These are phyloP conservation scores for Apodemus sylvaticus DNA, from an alignment of 2,113 vertebrate genomes.

Conservation along the genomic window DNA sequence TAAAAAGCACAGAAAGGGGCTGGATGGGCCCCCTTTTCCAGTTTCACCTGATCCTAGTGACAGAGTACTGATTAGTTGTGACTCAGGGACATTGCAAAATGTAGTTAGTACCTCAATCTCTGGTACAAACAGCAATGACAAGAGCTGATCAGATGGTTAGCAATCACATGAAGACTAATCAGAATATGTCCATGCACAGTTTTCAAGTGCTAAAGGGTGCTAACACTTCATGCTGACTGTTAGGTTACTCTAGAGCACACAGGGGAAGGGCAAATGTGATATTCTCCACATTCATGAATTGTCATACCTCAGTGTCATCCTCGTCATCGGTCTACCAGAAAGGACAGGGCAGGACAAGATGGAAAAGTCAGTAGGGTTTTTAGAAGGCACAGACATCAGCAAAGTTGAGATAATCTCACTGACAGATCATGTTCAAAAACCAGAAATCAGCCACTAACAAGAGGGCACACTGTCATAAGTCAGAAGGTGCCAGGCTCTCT, in stretches of 20 bases:
- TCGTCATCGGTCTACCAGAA: slow-evolving; percentile 94
- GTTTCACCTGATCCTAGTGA: background rate
- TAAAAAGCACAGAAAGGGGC: background rate
- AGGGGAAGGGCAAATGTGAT: background rate
- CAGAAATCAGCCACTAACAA: background rate
- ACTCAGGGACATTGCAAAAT: background rate
- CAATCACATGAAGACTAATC: slow-evolving; percentile 61
- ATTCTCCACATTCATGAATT: slow-evolving; percentile 69
- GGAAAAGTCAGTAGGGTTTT: slow-evolving; percentile 84
- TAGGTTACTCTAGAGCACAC: slow-evolving; percentile 77
- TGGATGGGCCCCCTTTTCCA: background rate
- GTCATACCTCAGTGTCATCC: slow-evolving; percentile 91
- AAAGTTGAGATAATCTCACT: slow-evolving; percentile 20
- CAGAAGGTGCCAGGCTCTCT: background rate
- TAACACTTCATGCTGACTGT: slow-evolving; percentile 59
- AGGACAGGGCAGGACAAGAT: slow-evolving; percentile 77
- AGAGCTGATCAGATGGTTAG: slow-evolving; percentile 52
- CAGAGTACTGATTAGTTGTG: background rate
- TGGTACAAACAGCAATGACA: background rate
- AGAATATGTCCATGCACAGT: slow-evolving; percentile 57
- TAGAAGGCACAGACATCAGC: slow-evolving; percentile 78
- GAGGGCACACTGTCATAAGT: background rate
- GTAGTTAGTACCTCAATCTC: background rate
- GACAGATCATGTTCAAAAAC: slow-evolving; percentile 8
- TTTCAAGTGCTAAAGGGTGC: slow-evolving; percentile 60